Base-by-base conservation (phyloP, 1,140 invertebrate species). In the Eubasilissa regina region DNA sequence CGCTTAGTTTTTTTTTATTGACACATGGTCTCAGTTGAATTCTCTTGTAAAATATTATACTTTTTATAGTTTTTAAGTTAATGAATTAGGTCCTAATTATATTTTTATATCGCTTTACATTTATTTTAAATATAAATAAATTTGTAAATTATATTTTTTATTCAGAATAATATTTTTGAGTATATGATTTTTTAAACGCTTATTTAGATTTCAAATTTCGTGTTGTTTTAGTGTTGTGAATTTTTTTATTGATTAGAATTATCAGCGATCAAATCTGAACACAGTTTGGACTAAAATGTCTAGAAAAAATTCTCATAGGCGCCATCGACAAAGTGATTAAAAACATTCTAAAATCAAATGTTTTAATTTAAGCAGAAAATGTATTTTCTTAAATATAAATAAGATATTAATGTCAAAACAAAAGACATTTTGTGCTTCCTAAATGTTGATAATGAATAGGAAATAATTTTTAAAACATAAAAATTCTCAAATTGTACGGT, bases 401-500 rank as follows among this genome's bases (percentile, higher is more conserved):
- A 19, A 55, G 68, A 19, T 19, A 35, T 21, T 48, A 68, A 78
- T 78, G 55, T 78, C 55, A 60, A 58, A 68, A 48, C 9, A 68
- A 79, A 79, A 74, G 78, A 79, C 78, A 64, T 74, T 47, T 51
- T 51, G 78, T 79, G 78, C 78, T 79, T 79, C 78, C 78, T 79
- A 79, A 79, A 56, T 79, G 60, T 79, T 79, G 11, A 79, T 79
- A 79, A 45, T 56, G 17, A 58, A 19, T 78, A 78, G 51, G 44
- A 72, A 53, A 25, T 53, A 47, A 17, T 48, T 21, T 44, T 56
- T 4, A 44, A 72, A 47, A 77, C n/a, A 48, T 25, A 53, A 17
- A 56, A 13, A 47, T 60, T 72, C 21, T 73, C 66, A 78, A 43
- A 56, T 74, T 55, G 12, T 72, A 56, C 8, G 53, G n/a, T 58